Percentiles rank a stretch among this genome's conserved stretches.
Conservation (phyloP, 1,140 invertebrate species). For the Bombus cullumanus region DNA sequence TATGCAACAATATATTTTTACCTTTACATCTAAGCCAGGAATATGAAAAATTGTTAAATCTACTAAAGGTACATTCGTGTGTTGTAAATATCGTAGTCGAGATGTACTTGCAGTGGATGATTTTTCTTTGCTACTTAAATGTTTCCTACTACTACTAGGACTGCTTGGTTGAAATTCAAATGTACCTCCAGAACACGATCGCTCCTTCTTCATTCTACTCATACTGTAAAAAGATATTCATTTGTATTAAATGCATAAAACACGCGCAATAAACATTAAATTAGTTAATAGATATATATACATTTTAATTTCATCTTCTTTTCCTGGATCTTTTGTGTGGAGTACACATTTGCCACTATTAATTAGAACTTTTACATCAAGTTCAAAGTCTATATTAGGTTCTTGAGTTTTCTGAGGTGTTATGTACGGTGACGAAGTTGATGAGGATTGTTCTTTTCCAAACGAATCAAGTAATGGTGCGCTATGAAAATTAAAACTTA, state of each 20-base stretch:
- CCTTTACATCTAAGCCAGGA: constrained; percentile 96
- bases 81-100: constrained; percentile 81
- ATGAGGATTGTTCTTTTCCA: constrained; percentile 76
- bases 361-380: constrained; percentile 98
- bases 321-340: constrained; percentile 93
- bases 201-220: constrained; percentile 87
- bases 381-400: constrained; percentile 97
- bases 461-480: constrained; percentile 77
- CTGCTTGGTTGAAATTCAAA: constrained; percentile 85
- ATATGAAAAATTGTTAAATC: constrained; percentile 97
- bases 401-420: constrained; percentile 88
- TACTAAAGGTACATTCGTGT: constrained; percentile 83
- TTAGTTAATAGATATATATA: constrained; percentile 74
- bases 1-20: constrained; percentile 73
- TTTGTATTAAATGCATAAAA: constrained; percentile 8
- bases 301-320: constrained; percentile 88
- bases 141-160: constrained; percentile 82
- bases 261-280: constrained; percentile 1
- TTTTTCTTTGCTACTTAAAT: constrained; percentile 80
- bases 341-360: constrained; percentile 98
- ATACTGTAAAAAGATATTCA: constrained; percentile 70
- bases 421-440: constrained; percentile 79
- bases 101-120: constrained; percentile 80
- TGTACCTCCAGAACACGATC: constrained; percentile 88
- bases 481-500: constrained; percentile 62